Evolutionary conservation across 2,113 vertebrate species (phyloP).

Genomic region (Tretioscincus oriximinensis): DNA sequence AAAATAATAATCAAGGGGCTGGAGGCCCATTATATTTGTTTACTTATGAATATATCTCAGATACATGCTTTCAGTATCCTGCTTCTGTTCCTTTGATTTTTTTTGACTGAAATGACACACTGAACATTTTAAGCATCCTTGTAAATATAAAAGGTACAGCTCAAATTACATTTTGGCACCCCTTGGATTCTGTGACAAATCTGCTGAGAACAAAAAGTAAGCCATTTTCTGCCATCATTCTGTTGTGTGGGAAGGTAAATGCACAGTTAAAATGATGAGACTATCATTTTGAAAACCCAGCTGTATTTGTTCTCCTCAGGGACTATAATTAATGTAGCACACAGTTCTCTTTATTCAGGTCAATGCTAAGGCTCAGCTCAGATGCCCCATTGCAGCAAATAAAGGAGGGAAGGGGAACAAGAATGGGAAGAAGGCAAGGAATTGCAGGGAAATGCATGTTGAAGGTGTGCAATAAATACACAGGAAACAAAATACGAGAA

Average conservation of each 20-base stretch:
- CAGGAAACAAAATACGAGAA: not conserved
- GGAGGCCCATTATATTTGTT: not conserved
- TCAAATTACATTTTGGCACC: not conserved
- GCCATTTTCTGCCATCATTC: not conserved
- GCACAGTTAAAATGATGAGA: constrained; percentile 12
- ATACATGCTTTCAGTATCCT: not conserved
- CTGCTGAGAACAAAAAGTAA: not conserved
- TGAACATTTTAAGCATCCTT: constrained; percentile 1
- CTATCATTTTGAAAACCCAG: constrained; percentile 14
- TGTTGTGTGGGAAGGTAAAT: constrained; percentile 13
- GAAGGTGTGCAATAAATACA: not conserved
- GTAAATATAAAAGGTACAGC: not conserved
- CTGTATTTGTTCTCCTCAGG: constrained; percentile 16
- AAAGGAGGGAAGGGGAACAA: too few relatives aligned
- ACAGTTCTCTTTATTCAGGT: constrained; percentile 28
- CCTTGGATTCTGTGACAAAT: constrained; percentile 11
- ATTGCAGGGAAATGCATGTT: not conserved
- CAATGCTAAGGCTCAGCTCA: constrained; percentile 16
- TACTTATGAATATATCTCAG: not conserved
- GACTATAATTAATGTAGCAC: constrained; percentile 28
- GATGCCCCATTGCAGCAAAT: constrained; percentile 9
- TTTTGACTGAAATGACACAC: not conserved
- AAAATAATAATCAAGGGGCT: not conserved
- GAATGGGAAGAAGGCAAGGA: not conserved
- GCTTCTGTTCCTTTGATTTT: not conserved